These are phyloP conservation scores for Psix sp. DNA, from an alignment of 1,140 invertebrate species.

Conservation along the genomic window DNA sequence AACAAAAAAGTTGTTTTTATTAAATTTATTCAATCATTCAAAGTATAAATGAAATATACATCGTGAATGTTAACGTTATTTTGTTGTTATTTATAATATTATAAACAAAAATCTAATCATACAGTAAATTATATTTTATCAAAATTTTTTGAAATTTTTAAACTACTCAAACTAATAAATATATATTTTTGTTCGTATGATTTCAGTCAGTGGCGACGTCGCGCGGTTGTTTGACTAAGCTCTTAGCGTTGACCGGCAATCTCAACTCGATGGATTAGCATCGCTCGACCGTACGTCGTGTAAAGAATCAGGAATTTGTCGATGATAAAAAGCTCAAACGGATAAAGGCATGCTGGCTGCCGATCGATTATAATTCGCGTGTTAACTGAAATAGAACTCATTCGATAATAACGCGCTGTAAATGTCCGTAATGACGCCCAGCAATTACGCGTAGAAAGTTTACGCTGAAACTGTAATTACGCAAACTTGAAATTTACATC, in stretches of 20 bases:
- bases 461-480: constrained; percentile 67
- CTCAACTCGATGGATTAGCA: constrained; percentile 62
- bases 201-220: constrained; percentile 64
- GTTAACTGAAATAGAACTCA: constrained; percentile 59
- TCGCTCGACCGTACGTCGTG: constrained; percentile 16
- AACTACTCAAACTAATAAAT: no score
- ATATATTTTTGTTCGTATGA: neutral
- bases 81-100: no score
- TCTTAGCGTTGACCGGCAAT: constrained; percentile 39
- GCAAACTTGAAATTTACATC: constrained; percentile 57
- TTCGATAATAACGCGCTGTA: constrained; percentile 51
- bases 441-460: constrained; percentile 69
- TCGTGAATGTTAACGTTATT: no score
- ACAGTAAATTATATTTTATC: no score
- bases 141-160: neutral
- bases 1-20: no score
- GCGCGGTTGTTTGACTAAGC: constrained; percentile 53
- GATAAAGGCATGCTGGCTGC: constrained; percentile 32
- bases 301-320: constrained; percentile 12
- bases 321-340: constrained; percentile 8
- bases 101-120: no score
- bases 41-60: no score
- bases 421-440: constrained; percentile 67
- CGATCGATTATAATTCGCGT: constrained; percentile 65
- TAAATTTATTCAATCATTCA: no score